phyloP scores from a whole-genome alignment of 2,888 invertebrate species.

The Poecilobothrus nobilitatus region DNA sequence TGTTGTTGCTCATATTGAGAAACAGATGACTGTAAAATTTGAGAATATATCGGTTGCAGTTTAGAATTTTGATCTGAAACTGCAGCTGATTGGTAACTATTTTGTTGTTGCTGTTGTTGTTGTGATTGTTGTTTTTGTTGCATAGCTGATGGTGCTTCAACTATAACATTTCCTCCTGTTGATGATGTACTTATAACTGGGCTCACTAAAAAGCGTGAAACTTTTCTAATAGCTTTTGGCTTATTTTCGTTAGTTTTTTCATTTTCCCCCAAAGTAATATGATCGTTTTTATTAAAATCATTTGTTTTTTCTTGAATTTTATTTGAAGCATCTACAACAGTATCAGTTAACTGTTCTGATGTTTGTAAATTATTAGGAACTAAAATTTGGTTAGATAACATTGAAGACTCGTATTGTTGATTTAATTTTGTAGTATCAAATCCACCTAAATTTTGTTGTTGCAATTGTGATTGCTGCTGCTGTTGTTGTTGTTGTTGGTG shows the following conservation, averaged over 20 bases:
- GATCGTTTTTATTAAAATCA: too few species aligned
- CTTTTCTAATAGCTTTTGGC: conserved; percentile 57
- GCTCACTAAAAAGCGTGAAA: conserved; percentile 73
- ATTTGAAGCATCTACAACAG: too few species aligned
- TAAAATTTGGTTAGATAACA: too few species aligned
- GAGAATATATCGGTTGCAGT: conserved; percentile 7
- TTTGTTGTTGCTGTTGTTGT: not conserved
- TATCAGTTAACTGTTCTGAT: too few species aligned
- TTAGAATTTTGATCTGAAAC: conserved; percentile 12
- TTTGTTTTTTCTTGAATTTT: too few species aligned
- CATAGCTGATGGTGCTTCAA: not conserved
- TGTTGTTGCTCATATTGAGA: conserved; percentile 7
- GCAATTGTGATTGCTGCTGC: not conserved
- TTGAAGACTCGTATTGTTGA: too few species aligned
- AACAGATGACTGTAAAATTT: not conserved
- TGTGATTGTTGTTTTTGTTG: conserved; percentile 8
- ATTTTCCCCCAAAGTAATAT: too few species aligned
- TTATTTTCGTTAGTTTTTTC: conserved; percentile 31
- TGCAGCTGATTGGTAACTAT: not conserved
- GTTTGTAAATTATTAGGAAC: too few species aligned
- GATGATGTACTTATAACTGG: conserved; percentile 51
- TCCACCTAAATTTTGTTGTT: not conserved
- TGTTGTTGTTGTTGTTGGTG: conserved; percentile 7
- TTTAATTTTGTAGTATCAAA: too few species aligned
- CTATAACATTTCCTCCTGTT: not conserved